phyloP scores from a whole-genome alignment of 2,113 vertebrate species.

The Nibea albiflora region DNA sequence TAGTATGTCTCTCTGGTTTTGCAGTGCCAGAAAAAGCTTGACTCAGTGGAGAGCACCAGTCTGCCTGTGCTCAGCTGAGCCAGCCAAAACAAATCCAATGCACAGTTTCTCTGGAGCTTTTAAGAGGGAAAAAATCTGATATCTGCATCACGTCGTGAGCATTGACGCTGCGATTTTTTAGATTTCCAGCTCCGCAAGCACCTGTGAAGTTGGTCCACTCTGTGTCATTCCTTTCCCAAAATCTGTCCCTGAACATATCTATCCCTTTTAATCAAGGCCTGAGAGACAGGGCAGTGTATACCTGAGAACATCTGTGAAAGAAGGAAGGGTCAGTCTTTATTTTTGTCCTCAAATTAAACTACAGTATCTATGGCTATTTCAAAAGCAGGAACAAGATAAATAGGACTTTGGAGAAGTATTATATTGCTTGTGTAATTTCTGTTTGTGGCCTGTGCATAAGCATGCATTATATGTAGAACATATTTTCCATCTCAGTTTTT shows the following conservation, averaged over 20 bases:
- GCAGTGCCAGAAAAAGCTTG: constrained; percentile 41
- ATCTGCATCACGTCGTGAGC: constrained; percentile 59
- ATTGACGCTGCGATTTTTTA: constrained; percentile 45
- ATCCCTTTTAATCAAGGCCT: neutral
- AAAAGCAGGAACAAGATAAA: neutral
- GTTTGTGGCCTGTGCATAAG: constrained; percentile 45
- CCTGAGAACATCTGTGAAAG: neutral
- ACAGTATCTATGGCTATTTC: constrained; percentile 14
- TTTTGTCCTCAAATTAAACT: constrained; percentile 7
- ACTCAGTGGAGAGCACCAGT: constrained; percentile 36
- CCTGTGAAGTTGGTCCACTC: constrained; percentile 21
- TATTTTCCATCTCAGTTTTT: constrained; percentile 68
- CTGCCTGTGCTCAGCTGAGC: constrained; percentile 37
- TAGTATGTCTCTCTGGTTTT: constrained; percentile 12
- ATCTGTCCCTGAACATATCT: neutral
- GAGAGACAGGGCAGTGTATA: neutral
- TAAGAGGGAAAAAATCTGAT: constrained; percentile 45
- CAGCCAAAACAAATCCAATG: constrained; percentile 72
- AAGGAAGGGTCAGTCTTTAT: neutral
- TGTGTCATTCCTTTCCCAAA: neutral
- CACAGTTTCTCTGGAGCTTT: constrained; percentile 50
- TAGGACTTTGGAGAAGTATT: constrained; percentile 5
- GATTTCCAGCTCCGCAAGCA: constrained; percentile 17
- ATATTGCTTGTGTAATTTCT: constrained; percentile 23
- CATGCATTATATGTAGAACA: constrained; percentile 49